phyloP scores from a whole-genome alignment of 1,140 invertebrate species.

The Geopemphigus sp. region DNA sequence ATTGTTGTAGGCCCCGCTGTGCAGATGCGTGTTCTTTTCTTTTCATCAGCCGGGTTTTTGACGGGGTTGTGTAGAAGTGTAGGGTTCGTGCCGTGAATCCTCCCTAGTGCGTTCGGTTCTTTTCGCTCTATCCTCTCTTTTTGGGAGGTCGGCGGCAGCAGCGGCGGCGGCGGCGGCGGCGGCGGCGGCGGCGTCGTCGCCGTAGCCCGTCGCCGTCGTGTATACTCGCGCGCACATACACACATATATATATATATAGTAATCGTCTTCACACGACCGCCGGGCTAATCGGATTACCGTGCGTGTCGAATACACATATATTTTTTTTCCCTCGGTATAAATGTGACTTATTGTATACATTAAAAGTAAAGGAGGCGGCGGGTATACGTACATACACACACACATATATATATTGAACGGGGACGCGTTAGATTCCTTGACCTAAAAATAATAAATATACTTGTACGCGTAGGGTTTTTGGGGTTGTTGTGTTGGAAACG shows the following conservation, averaged over 20 bases:
- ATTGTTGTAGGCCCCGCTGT: conserved; percentile 41
- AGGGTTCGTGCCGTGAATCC: conserved; percentile 5
- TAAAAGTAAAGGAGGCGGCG: background rate
- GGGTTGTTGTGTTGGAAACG: conserved; percentile 4
- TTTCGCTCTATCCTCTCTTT: conserved; percentile 25
- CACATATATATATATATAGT: too few relatives aligned
- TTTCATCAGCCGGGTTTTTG: conserved; percentile 13
- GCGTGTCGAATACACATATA: conserved; percentile 28
- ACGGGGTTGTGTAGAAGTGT: too few relatives aligned
- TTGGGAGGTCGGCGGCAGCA: conserved; percentile 20
- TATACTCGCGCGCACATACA: background rate
- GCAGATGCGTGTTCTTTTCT: conserved; percentile 34
- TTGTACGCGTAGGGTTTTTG: too few relatives aligned
- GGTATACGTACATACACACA: too few relatives aligned
- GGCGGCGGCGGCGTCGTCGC: background rate
- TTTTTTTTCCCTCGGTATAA: background rate
- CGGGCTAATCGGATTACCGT: conserved; percentile 32
- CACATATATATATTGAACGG: background rate
- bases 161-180: too few relatives aligned
- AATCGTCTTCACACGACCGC: background rate
- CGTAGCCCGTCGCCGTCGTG: too few relatives aligned
- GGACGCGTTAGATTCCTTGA: conserved; percentile 9
- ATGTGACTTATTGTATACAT: conserved; percentile 38
- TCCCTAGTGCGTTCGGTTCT: conserved; percentile 11
- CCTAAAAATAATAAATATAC: conserved; percentile 26